These are phyloP conservation scores for Drepana arcuata DNA, from an alignment of 1,140 invertebrate genomes.

Conservation along the genomic window DNA sequence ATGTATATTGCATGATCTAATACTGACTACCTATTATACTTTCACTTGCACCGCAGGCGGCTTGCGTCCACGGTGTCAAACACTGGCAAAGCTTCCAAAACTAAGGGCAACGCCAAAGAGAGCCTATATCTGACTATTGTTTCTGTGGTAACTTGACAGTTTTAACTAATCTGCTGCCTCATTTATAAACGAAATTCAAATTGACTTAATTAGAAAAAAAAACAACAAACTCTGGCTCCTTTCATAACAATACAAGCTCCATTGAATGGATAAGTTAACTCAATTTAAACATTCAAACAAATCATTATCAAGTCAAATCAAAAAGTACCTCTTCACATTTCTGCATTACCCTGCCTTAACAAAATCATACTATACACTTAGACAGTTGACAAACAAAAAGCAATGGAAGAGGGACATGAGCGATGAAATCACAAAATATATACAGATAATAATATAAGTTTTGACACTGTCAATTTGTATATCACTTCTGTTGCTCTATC, in stretches of 20 bases:
- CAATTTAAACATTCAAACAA: conserved; percentile 68
- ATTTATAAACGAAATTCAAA: conserved; percentile 51
- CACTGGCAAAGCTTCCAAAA: conserved; percentile 16
- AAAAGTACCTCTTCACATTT: conserved; percentile 68
- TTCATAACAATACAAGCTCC: conserved; percentile 68
- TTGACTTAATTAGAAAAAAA: conserved; percentile 63
- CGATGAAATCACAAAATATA: conserved; percentile 62
- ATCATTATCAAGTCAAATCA: conserved; percentile 57
- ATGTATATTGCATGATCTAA: conserved; percentile 45
- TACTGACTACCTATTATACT: conserved; percentile 35
- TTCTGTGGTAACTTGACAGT: conserved; percentile 63
- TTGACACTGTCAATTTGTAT: no score
- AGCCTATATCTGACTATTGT: conserved; percentile 58
- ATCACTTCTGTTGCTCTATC: conserved; percentile 26
- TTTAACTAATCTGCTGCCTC: conserved; percentile 63
- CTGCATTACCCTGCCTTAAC: conserved; percentile 69
- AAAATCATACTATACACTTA: conserved; percentile 65
- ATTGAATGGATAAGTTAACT: conserved; percentile 69
- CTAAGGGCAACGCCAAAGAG: conserved; percentile 54
- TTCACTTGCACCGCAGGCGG: conserved; percentile 9
- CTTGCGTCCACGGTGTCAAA: conserved; percentile 6
- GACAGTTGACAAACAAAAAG: conserved; percentile 66
- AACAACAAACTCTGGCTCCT: conserved; percentile 63
- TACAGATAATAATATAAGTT: no score
- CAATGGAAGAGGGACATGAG: conserved; percentile 66